phyloP scores from a whole-genome alignment of 1,140 invertebrate genomes.

The Zaprionus vittiger region DNA sequence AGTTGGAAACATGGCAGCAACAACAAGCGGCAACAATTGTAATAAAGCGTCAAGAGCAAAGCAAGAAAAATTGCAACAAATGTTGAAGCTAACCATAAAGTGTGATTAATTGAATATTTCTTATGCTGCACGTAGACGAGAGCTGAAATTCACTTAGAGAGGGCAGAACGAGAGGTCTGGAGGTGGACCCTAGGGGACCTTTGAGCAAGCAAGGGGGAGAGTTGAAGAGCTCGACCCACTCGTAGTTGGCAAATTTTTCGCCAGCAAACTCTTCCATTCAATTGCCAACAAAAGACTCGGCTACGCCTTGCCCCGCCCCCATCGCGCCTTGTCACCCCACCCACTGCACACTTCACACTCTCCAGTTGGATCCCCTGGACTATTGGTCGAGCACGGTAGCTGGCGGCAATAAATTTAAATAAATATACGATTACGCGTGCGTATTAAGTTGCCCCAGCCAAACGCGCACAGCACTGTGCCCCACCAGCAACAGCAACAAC shows the following conservation, averaged over 20 bases:
- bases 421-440: constrained; percentile 83
- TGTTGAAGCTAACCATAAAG: constrained; percentile 82
- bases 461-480: not conserved
- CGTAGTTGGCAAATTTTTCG: constrained; percentile 46
- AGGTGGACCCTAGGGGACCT: not conserved
- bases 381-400: constrained; percentile 53
- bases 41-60: constrained; percentile 78
- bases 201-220: not conserved
- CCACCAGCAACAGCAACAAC: not conserved
- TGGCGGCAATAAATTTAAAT: constrained; percentile 81
- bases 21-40: constrained; percentile 69
- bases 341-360: not conserved
- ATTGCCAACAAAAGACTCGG: constrained; percentile 17
- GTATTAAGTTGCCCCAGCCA: constrained; percentile 77
- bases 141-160: constrained; percentile 25
- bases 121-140: constrained; percentile 66
- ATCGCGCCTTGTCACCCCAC: not conserved
- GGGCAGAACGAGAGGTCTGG: not conserved
- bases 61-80: constrained; percentile 83
- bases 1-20: constrained; percentile 69
- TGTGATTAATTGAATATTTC: constrained; percentile 83
- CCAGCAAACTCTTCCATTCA: constrained; percentile 35
- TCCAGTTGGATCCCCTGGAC: constrained; percentile 4
- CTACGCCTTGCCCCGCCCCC: not conserved
- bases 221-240: not conserved